Evolutionary conservation across 2,113 vertebrate genomes (phyloP).

Genomic region (Gadus chalcogrammus): DNA sequence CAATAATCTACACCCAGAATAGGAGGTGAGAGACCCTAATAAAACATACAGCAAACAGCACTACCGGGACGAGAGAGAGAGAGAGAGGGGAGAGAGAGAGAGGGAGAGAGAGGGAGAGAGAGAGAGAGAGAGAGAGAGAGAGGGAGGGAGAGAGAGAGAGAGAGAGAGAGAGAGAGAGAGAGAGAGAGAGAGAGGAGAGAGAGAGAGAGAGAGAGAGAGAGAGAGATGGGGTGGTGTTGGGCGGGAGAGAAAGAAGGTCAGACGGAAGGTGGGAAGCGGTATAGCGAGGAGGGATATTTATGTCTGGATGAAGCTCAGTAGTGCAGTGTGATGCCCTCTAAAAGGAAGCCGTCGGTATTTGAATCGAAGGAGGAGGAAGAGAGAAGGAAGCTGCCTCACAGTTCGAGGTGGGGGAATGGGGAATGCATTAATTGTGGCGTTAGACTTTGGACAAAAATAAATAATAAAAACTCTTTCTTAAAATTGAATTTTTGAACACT

Average conservation of each 20-base stretch:
- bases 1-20: constrained; percentile 22
- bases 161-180: background rate
- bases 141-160: constrained; percentile 12
- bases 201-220: constrained; percentile 8
- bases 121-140: background rate
- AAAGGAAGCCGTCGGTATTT: constrained; percentile 31
- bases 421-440: constrained; percentile 54
- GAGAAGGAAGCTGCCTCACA: constrained; percentile 12
- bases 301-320: constrained; percentile 53
- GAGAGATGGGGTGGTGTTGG: background rate
- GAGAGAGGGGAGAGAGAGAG: constrained; percentile 13
- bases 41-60: constrained; percentile 25
- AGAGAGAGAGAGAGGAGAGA: background rate
- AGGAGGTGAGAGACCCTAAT: constrained; percentile 30
- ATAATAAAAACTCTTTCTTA: constrained; percentile 20
- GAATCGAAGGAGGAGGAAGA: constrained; percentile 30
- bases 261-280: constrained; percentile 50
- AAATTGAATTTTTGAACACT: constrained; percentile 45
- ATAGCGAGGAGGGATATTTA: constrained; percentile 52
- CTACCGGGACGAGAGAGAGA: background rate
- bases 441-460: constrained; percentile 51
- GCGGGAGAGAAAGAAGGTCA: constrained; percentile 54
- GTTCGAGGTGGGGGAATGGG: constrained; percentile 42
- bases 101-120: constrained; percentile 9
- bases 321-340: constrained; percentile 52